Conservation (phyloP, 2,888 invertebrate genomes). For the Ceriagrion tenellum region DNA sequence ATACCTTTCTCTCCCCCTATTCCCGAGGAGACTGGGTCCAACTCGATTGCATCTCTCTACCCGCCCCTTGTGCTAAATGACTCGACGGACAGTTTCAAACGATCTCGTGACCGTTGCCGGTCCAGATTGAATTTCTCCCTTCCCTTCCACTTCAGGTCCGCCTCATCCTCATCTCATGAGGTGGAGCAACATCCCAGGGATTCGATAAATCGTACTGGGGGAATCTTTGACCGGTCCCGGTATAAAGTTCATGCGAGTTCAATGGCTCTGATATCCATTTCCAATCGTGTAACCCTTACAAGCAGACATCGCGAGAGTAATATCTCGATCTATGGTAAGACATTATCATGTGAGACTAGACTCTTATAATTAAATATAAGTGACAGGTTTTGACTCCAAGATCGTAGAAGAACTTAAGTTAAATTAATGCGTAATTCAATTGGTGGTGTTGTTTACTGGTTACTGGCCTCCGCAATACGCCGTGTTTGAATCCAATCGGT, state of each 20-base stretch:
- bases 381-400: too few relatives aligned
- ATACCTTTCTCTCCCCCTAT: background rate
- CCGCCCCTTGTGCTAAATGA: background rate
- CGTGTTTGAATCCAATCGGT: too few relatives aligned
- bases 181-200: background rate
- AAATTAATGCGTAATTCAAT: too few relatives aligned
- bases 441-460: too few relatives aligned
- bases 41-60: background rate
- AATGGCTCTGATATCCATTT: background rate
- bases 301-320: too few relatives aligned
- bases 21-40: background rate
- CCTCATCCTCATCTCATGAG: background rate
- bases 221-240: background rate
- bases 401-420: too few relatives aligned
- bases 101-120: background rate
- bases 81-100: conserved; percentile 25
- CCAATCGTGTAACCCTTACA: background rate
- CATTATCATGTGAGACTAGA: too few relatives aligned
- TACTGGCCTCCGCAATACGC: too few relatives aligned
- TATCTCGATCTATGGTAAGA: too few relatives aligned
- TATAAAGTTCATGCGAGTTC: background rate
- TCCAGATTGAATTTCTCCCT: conserved; percentile 16
- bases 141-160: background rate
- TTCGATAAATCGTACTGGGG: background rate
- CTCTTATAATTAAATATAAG: too few relatives aligned